A percentile compares a stretch with the other conserved stretches of the same genome.
Conservation (phyloP, 2,113 vertebrate genomes). For the Baryphthengus martii region DNA sequence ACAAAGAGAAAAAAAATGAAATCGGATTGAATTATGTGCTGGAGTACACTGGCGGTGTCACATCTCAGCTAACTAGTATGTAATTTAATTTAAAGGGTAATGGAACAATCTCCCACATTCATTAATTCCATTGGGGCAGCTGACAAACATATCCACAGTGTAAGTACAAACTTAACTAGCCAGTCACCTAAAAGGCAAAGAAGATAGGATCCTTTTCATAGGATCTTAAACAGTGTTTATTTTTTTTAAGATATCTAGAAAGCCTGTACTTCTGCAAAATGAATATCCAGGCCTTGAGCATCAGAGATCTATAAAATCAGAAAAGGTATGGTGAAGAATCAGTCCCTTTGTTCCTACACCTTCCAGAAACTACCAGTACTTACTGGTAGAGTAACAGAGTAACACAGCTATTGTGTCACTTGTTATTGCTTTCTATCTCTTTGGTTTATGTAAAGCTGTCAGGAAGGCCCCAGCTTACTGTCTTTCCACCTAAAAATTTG, state of each 20-base stretch:
- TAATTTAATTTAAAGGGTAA: slow-evolving; percentile 23
- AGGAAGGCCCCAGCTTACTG: neutral
- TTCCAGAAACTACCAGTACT: neutral
- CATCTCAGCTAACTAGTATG: neutral
- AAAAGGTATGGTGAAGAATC: neutral
- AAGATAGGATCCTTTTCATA: neutral
- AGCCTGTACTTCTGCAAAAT: neutral
- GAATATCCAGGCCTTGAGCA: neutral
- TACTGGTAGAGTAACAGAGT: neutral
- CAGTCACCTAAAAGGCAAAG: neutral
- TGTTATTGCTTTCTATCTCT: neutral
- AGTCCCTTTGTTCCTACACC: neutral
- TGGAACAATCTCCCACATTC: neutral
- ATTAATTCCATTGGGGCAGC: neutral
- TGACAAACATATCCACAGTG: neutral
- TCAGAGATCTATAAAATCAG: neutral
- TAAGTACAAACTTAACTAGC: neutral
- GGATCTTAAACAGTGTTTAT: neutral
- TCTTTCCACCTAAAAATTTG: neutral
- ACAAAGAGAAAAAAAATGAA: slow-evolving; percentile 59
- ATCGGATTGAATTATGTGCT: neutral
- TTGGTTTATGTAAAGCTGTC: neutral
- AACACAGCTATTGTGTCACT: neutral
- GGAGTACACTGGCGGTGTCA: neutral
- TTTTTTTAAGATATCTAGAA: neutral